A percentile compares a stretch with the other conserved stretches of the same genome.
These are phyloP conservation scores for Pipistrellus pygmaeus DNA, from an alignment of 2,797 vertebrate species.

Conservation along the genomic window DNA sequence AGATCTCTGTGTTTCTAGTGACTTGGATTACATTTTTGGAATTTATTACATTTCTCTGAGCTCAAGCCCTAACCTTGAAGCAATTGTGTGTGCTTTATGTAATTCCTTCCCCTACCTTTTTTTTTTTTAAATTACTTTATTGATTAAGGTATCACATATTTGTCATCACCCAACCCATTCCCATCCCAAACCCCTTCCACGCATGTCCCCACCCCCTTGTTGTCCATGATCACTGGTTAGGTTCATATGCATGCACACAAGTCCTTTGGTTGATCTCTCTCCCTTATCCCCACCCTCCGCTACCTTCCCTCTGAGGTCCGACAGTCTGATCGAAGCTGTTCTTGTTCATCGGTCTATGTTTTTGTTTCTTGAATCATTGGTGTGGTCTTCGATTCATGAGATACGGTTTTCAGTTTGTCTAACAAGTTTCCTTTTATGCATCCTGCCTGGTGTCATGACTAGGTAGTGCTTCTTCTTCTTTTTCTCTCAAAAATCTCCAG, in stretches of 20 bases:
- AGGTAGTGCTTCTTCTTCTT: background rate
- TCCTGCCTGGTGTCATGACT: background rate
- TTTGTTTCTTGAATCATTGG: constrained; percentile 21
- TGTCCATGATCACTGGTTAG: no score
- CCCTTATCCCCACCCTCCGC: no score
- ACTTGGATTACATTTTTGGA: background rate
- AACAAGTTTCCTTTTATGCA: background rate
- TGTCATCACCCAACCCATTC: no score
- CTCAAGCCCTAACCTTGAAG: background rate
- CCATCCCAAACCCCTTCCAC: no score
- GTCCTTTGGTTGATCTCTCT: no score
- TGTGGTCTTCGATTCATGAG: background rate
- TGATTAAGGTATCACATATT: no score
- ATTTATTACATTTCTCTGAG: constrained; percentile 23
- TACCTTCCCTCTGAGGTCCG: no score
- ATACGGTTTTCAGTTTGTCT: background rate
- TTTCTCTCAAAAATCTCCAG: background rate
- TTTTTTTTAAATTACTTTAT: no score
- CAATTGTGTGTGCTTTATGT: background rate
- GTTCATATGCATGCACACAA: no score
- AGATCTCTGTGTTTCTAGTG: background rate
- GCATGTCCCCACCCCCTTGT: no score
- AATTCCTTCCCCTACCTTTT: background rate
- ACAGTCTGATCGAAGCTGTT: no score
- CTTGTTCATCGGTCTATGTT: background rate